phyloP scores from a whole-genome alignment of 2,797 vertebrate genomes.

The Sebastes iracundus region DNA sequence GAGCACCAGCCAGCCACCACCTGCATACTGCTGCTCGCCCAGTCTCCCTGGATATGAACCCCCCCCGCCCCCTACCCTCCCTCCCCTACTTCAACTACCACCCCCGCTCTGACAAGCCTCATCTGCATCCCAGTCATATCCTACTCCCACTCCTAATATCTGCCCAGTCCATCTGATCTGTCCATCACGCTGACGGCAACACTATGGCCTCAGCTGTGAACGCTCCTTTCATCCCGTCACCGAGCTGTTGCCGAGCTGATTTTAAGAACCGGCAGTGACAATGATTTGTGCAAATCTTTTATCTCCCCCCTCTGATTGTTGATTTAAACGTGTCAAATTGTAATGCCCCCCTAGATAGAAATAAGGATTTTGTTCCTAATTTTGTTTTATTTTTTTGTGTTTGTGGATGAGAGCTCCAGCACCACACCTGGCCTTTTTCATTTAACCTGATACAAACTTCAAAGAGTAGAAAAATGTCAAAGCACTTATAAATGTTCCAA shows the following conservation, averaged over 20 bases:
- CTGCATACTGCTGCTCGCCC: conserved; percentile 78
- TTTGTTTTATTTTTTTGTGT: not conserved
- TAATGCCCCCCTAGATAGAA: not conserved
- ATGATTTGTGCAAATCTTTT: conserved; percentile 9
- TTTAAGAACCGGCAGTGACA: conserved; percentile 42
- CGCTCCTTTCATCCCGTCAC: conserved; percentile 60
- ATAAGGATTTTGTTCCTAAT: conserved; percentile 8
- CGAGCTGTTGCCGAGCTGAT: conserved; percentile 42
- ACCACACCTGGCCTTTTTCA: not conserved
- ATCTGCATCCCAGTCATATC: conserved; percentile 78
- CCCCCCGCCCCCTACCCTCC: not conserved
- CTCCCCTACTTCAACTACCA: not conserved
- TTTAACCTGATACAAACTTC: conserved; percentile 1
- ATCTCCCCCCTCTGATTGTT: not conserved
- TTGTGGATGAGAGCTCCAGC: not conserved
- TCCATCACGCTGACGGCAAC: conserved; percentile 67
- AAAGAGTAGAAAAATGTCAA: not conserved
- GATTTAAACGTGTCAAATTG: conserved; percentile 2
- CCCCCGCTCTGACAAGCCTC: conserved; percentile 57
- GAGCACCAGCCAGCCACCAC: conserved; percentile 83
- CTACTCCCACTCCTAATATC: conserved; percentile 76
- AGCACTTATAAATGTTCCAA: not conserved
- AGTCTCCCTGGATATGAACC: conserved; percentile 65
- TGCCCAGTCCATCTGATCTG: conserved; percentile 75
- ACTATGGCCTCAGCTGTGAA: conserved; percentile 74